A percentile compares a stretch with the other conserved stretches of the same genome.
Conservation (phyloP, 2,888 invertebrate species). For the Clitarchus hookeri region DNA sequence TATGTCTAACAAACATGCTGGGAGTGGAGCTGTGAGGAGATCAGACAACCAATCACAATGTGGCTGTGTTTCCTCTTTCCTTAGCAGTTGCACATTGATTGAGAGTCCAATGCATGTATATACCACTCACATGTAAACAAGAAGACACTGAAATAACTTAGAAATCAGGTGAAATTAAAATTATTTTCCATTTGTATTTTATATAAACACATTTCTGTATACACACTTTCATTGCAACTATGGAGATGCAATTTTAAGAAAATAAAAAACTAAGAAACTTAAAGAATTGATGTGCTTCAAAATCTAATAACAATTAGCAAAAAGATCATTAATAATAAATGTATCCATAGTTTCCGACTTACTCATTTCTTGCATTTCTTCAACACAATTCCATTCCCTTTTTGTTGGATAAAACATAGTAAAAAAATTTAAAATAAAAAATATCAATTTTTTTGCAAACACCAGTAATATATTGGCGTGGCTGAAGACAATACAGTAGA, state of each 20-base stretch:
- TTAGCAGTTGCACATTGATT: background rate
- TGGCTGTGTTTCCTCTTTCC: background rate
- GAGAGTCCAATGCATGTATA: background rate
- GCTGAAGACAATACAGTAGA: background rate
- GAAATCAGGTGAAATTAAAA: background rate
- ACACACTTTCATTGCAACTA: background rate
- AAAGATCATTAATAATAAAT: too few relatives aligned
- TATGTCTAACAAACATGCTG: too few relatives aligned
- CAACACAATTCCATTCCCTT: constrained; percentile 14
- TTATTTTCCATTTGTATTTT: background rate
- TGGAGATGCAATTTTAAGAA: background rate
- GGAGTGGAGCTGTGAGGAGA: background rate
- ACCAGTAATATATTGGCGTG: constrained; percentile 4
- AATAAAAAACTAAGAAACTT: background rate
- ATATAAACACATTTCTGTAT: background rate
- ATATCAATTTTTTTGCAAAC: background rate
- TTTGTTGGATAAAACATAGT: background rate
- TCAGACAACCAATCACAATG: background rate
- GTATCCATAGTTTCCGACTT: background rate
- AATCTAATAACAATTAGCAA: too few relatives aligned
- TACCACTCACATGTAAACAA: background rate
- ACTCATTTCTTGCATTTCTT: background rate
- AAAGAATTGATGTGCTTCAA: background rate
- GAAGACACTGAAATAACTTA: background rate
- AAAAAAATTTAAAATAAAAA: background rate